Evolutionary conservation across 2,797 vertebrate species (phyloP).

Genomic region (Carcharodon carcharias): DNA sequence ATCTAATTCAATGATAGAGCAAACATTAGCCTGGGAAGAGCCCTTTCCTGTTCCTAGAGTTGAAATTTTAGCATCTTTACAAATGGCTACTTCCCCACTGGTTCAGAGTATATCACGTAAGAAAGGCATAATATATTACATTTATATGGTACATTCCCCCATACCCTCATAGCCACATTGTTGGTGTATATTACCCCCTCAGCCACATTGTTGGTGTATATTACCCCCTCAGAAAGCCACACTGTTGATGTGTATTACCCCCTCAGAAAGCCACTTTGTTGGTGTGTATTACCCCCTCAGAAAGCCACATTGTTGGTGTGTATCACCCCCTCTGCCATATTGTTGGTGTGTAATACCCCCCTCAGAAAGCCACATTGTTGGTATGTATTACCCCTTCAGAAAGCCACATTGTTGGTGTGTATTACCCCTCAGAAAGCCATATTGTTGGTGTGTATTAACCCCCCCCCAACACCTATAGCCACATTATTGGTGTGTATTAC

Average conservation of each 20-base stretch:
- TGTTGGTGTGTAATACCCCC: not conserved
- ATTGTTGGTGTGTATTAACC: not conserved
- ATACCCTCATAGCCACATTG: too few species aligned
- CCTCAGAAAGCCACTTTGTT: not conserved
- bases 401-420: not conserved
- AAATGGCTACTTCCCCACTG: too few species aligned
- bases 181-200: too few species aligned
- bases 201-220: too few species aligned
- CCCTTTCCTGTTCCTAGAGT: not conserved
- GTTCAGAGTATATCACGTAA: not conserved
- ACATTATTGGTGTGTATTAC: too few species aligned
- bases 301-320: not conserved
- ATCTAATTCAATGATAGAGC: not conserved
- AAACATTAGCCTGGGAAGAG: not conserved
- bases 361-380: too few species aligned
- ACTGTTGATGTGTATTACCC: too few species aligned
- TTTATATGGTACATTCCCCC: not conserved
- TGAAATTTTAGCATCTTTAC: not conserved
- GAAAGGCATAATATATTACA: not conserved
- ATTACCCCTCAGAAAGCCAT: not conserved
- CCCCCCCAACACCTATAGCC: too few species aligned
- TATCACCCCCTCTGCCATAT: not conserved
- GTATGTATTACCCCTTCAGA: too few species aligned
- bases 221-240: too few species aligned
- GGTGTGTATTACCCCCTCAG: not conserved